Percentiles rank a stretch among this genome's conserved stretches.
Evolutionary conservation across 2,888 invertebrate species (phyloP).

Genomic region (Amaurobius ferox): DNA sequence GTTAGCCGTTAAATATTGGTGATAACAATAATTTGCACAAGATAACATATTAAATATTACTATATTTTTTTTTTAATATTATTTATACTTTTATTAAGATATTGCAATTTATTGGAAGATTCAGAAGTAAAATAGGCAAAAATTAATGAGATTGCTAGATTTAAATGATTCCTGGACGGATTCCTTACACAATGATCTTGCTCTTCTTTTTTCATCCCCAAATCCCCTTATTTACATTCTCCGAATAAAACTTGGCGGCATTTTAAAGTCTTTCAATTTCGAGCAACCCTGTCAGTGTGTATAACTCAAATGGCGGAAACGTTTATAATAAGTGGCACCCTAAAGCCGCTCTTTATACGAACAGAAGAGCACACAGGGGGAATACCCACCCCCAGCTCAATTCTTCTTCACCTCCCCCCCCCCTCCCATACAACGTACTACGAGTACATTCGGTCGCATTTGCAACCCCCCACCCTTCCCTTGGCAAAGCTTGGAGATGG

Average conservation of each 20-base stretch:
- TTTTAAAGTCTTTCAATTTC: slow-evolving; percentile 39
- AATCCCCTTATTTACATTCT: not conserved
- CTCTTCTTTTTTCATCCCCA: not conserved
- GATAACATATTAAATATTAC: no score
- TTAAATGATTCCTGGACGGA: no score
- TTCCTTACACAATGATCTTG: no score
- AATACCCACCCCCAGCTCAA: slow-evolving; percentile 22
- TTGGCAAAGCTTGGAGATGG: slow-evolving; percentile 57
- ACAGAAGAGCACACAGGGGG: slow-evolving; percentile 60
- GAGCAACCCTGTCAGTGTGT: slow-evolving; percentile 45
- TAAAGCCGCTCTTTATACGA: slow-evolving; percentile 61
- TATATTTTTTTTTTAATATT: no score
- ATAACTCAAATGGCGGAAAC: slow-evolving; percentile 54
- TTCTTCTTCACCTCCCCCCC: slow-evolving; percentile 15
- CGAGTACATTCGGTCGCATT: slow-evolving; percentile 52
- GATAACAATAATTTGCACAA: no score
- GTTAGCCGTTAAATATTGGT: no score
- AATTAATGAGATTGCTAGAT: no score
- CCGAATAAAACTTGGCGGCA: slow-evolving; percentile 19
- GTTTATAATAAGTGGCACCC: slow-evolving; percentile 69
- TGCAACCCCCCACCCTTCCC: slow-evolving; percentile 1
- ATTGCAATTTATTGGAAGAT: no score
- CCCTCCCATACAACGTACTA: slow-evolving; percentile 1
- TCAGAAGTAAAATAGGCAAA: no score
- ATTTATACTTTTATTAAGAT: no score